Base-by-base conservation (phyloP, 2,797 vertebrate genomes). In the Xenops minutus region DNA sequence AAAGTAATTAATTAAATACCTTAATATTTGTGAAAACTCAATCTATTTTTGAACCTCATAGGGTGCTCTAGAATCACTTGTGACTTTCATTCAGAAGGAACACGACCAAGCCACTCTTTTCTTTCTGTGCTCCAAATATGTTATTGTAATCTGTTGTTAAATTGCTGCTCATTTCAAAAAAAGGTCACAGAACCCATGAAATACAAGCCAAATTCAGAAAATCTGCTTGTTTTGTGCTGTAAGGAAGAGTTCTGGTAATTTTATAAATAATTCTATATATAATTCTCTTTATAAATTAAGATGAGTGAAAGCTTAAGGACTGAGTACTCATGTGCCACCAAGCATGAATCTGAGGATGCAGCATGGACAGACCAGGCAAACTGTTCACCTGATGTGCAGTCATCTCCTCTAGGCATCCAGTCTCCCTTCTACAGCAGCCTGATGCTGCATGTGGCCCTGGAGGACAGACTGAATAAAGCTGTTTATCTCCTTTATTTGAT, bases 31-130 rank as follows among this genome's bases (percentile, higher is more conserved):
- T 62, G 46, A 88, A 85, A 79, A 55, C 26, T 23, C 6, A 23
- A 27, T n/a, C 37, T 4, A 5, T 41, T 72, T 72, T 52, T 83
- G 51, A 6, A 11, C 37, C 34, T 36, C 54, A 22, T 20, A 37
- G 72, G 39, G 56, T 21, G 20, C 22, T 77, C 14, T 34, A 21
- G 63, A 61, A 44, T 51, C n/a, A 16, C 36, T 43, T 0, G 0
- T 37, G 61, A 29, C 37, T 64, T 46, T 58, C 12, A 22, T 61
- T 61, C 22, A 55, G 63, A 39, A 51, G 13, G 48, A 75, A 22
- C 29, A 26, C 51, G 34, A 56, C 26, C 37, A 41, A 62, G 43
- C 62, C 1, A 1, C 29, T 66, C 29, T 39, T 77, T 67, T 27
- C 48, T 48, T 89, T 71, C 75, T 71, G 21, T 56, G n/a, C 48